A percentile compares a stretch with the other conserved stretches of the same genome.
phyloP scores from a whole-genome alignment of 2,113 vertebrate species.

The Myrmecophaga tridactyla region DNA sequence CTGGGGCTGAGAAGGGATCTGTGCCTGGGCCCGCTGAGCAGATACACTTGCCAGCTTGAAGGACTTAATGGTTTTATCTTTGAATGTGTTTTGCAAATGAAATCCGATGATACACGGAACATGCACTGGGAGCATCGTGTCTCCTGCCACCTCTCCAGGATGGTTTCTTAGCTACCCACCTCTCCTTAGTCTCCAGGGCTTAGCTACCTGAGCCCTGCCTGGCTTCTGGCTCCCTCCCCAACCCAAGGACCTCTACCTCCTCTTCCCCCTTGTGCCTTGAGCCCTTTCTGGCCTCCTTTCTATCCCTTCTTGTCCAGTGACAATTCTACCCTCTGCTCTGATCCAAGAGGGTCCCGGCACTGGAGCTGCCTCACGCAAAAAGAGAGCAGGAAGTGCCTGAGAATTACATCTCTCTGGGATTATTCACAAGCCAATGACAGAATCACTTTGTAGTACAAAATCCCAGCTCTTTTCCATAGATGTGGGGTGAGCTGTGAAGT shows the following conservation, averaged over 20 bases:
- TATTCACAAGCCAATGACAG: not conserved
- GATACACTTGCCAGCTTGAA: not conserved
- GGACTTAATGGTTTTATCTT: not conserved
- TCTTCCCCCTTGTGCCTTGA: not conserved
- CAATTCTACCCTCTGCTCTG: not conserved
- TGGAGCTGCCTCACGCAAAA: fast-evolving
- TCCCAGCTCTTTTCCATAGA: not conserved
- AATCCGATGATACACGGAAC: not conserved
- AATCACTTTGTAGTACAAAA: not conserved
- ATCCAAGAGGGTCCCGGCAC: not conserved
- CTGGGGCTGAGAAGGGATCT: not conserved
- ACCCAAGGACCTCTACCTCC: not conserved
- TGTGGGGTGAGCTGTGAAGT: not conserved
- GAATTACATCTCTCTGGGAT: not conserved
- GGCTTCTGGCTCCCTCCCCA: fast-evolving
- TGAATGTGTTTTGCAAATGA: not conserved
- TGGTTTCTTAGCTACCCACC: not conserved
- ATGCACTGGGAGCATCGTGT: too few species aligned
- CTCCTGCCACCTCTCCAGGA: not conserved
- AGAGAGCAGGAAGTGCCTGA: not conserved
- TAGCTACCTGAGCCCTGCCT: not conserved
- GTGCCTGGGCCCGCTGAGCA: not conserved
- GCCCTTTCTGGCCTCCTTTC: not conserved
- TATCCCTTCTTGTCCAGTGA: not conserved
- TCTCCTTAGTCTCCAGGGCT: not conserved